A percentile compares a stretch with the other conserved stretches of the same genome.
Conservation (phyloP, 2,888 invertebrate genomes). For the Crioceris asparagi region DNA sequence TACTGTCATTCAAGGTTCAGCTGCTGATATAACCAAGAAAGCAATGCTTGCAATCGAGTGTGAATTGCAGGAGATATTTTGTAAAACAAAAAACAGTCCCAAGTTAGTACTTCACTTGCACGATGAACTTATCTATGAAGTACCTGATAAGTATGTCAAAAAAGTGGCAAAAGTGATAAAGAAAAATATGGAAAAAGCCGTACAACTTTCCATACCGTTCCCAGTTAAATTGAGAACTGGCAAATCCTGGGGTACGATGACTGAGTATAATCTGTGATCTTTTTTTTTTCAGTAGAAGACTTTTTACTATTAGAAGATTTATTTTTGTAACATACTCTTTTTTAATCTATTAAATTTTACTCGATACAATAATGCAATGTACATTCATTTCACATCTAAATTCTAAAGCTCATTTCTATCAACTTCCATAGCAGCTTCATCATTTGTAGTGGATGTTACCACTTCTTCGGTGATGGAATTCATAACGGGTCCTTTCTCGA, state of each 20-base stretch:
- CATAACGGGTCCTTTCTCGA: not conserved
- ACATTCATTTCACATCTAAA: too few relatives aligned
- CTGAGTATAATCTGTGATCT: conserved; percentile 30
- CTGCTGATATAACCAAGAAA: conserved; percentile 88
- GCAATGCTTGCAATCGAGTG: conserved; percentile 75
- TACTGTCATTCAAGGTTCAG: conserved; percentile 91
- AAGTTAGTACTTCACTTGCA: conserved; percentile 83
- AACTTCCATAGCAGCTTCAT: conserved; percentile 7
- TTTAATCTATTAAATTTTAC: too few relatives aligned
- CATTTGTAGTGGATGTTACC: conserved; percentile 14
- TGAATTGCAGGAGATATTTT: conserved; percentile 41
- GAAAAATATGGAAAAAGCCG: conserved; percentile 69
- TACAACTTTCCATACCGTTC: conserved; percentile 63
- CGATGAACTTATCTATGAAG: conserved; percentile 93
- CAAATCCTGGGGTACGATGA: conserved; percentile 62
- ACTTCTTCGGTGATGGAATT: conserved; percentile 2
- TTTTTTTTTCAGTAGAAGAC: conserved; percentile 9
- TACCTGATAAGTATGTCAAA: conserved; percentile 46
- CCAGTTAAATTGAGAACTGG: conserved; percentile 83
- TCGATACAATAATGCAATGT: too few relatives aligned
- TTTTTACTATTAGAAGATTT: too few relatives aligned
- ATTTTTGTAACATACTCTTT: too few relatives aligned
- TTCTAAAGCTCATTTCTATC: conserved; percentile 5
- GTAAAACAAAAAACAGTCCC: conserved; percentile 37
- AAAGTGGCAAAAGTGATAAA: conserved; percentile 55